These are phyloP conservation scores for Tiaroga cobitis DNA, from an alignment of 2,797 vertebrate genomes.

Conservation along the genomic window DNA sequence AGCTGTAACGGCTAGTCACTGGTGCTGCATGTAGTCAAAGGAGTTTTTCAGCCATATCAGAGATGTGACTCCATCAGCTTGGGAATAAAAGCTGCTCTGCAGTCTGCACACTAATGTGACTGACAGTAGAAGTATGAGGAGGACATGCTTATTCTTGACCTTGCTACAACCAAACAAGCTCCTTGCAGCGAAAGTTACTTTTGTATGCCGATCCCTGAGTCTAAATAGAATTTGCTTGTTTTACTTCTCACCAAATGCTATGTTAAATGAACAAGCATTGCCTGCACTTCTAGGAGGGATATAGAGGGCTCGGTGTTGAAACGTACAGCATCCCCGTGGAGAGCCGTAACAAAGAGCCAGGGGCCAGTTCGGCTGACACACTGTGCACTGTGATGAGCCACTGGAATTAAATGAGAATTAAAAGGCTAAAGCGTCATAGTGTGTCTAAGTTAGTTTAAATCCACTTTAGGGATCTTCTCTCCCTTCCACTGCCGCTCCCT, in stretches of 20 bases:
- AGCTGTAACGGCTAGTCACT: background rate
- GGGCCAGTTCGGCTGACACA: conserved; percentile 29
- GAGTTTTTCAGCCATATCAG: background rate
- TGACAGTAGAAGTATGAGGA: conserved; percentile 41
- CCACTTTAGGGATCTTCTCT: conserved; percentile 47
- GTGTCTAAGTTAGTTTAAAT: conserved; percentile 42
- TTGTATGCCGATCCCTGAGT: background rate
- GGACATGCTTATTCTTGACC: conserved; percentile 19
- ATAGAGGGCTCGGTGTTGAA: conserved; percentile 32
- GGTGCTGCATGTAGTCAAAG: background rate
- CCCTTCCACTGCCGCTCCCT: background rate
- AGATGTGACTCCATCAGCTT: background rate
- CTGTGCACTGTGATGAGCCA: conserved; percentile 41
- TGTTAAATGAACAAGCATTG: conserved; percentile 31
- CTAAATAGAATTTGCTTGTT: conserved; percentile 10
- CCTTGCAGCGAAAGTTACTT: background rate
- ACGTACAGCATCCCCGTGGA: conserved; percentile 39
- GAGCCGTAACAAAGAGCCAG: conserved; percentile 44
- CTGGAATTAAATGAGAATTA: conserved; percentile 43
- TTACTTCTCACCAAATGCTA: conserved; percentile 10
- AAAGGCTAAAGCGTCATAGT: conserved; percentile 47
- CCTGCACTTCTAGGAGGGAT: conserved; percentile 37
- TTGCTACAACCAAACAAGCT: background rate
- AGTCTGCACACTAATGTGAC: background rate
- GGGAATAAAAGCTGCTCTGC: background rate